Percentiles rank a stretch among this genome's conserved stretches.
Evolutionary conservation across 2,888 invertebrate genomes (phyloP).

Genomic region (Bembecia ichneumoniformis): DNA sequence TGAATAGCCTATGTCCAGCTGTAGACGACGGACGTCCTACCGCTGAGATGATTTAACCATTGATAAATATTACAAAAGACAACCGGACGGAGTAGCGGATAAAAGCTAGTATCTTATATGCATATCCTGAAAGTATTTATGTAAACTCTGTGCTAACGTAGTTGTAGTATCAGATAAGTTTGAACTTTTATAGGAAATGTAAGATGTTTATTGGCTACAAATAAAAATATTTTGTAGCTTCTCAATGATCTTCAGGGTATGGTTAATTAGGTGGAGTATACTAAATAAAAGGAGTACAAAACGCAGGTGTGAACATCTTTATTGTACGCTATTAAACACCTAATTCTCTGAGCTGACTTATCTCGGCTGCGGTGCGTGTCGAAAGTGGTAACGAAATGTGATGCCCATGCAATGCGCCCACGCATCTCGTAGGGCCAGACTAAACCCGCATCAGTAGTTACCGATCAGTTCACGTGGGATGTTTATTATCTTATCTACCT

Average conservation of each 20-base stretch:
- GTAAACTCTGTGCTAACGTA: too few species aligned
- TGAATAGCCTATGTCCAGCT: too few species aligned
- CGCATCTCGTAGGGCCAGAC: conserved; percentile 8
- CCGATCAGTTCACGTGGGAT: conserved; percentile 38
- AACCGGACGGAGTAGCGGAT: too few species aligned
- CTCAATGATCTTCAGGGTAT: background rate
- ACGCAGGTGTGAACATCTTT: conserved; percentile 36
- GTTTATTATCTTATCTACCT: conserved; percentile 59
- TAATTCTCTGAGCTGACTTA: conserved; percentile 30
- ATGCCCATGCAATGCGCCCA: conserved; percentile 41
- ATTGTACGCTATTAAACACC: conserved; percentile 16
- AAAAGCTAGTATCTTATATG: too few species aligned
- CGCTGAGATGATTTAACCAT: too few species aligned
- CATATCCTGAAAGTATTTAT: too few species aligned
- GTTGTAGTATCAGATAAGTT: too few species aligned
- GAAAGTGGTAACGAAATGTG: conserved; percentile 52
- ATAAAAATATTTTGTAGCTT: too few species aligned
- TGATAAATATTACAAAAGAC: too few species aligned
- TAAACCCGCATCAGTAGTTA: conserved; percentile 6
- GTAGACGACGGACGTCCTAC: too few species aligned
- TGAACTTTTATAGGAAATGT: too few species aligned
- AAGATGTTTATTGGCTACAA: too few species aligned
- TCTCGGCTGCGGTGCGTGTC: conserved; percentile 35
- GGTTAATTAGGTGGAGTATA: background rate
- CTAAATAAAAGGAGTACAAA: conserved; percentile 14